Base-by-base conservation (phyloP, 2,113 vertebrate genomes). In the Anhinga rufa region DNA sequence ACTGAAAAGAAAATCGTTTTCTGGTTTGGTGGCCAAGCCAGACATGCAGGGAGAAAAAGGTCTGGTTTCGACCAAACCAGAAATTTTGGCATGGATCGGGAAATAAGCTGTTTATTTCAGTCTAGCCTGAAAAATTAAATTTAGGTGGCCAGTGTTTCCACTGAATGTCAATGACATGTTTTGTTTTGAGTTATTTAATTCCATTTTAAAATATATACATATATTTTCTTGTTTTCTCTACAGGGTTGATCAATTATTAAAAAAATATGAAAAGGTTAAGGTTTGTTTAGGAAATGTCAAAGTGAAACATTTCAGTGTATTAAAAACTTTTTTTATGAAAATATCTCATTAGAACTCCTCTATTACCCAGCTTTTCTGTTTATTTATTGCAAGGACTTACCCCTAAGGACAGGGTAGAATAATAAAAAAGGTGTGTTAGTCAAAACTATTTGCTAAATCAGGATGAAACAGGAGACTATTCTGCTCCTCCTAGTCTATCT, bases 251-350 rank as follows among this genome's bases (percentile, higher is more conserved):
- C 86, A 96, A 57, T 94, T 91, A 82, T 95, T 95, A 87, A 82
- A 94, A 94, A 82, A 95, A 36, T 95, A 95, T 89, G 91, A 91
- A 95, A 97, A 96, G 95, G 93, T 95, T 96, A 94, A 96, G 66
- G 78, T 97, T 95, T 96, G 91, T 94, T 97, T 92, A 94, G 82
- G 82, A 97, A 96, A 95, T 96, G 90, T 95, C 96, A 94, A 87
- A 92, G 81, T 87, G 78, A 95, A 94, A 76, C n/a, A 85, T 94
- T 95, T 95, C 84, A 80, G 81, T 91, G 66, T 89, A 79, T 96
- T 92, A 95, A 94, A 78, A 96, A 87, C 40, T n/a, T 92, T 96
- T 94, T 91, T 40, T 3, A 95, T 87, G 84, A 96, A 96, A 96
- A 96, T 95, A 87, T 79, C 75, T 94, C 91, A 88, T 96, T 96